Base-by-base conservation (phyloP, 2,797 vertebrate genomes). In the Coregonus sp. region DNA sequence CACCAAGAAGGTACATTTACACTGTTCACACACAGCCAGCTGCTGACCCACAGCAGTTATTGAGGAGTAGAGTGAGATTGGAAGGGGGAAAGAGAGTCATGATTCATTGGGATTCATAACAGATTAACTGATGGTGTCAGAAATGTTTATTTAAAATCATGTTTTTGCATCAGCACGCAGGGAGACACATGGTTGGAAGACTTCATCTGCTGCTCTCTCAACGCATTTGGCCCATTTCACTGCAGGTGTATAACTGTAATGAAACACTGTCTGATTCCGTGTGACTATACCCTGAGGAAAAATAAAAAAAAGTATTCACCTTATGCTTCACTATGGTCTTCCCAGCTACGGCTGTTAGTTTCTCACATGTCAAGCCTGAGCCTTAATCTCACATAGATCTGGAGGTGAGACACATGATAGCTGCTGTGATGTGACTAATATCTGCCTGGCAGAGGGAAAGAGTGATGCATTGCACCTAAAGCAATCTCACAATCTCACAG, bases 391-490 rank as follows among this genome's bases (percentile, higher is more conserved):
- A 54, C 70, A 18, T 16, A 33, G 51, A 72, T 29, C 14, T 6
- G 51, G 50, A 54, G 50, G 25, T 56, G 51, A 72, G 70, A 47
- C 9, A 33, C 70, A 54, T 54, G 65, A 67, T 67, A 35, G 51
- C 50, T 31, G 20, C 70, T n/a, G 70, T 67, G 51, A 72, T 54
- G 25, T 56, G 70, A 72, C 51, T 72, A 33, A 72, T 11, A 56
- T 52, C 20, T 54, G 18, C 52, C 50, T n/a, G 70, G 25, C 31
- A 52, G 51, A 31, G 50, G 4, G 16, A 51, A 72, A 16, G 37
- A 56, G 51, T 72, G 70, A 72, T 72, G 70, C 70, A 72, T 54
- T 72, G 51, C 70, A 72, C 70, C 70, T 56, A 33, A 56, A 56
- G 51, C 40, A 47, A 47, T 11, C 40, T 47, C 40, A n/a, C n/a